These are phyloP conservation scores for Bombylius major DNA, from an alignment of 2,888 invertebrate genomes.

Conservation along the genomic window DNA sequence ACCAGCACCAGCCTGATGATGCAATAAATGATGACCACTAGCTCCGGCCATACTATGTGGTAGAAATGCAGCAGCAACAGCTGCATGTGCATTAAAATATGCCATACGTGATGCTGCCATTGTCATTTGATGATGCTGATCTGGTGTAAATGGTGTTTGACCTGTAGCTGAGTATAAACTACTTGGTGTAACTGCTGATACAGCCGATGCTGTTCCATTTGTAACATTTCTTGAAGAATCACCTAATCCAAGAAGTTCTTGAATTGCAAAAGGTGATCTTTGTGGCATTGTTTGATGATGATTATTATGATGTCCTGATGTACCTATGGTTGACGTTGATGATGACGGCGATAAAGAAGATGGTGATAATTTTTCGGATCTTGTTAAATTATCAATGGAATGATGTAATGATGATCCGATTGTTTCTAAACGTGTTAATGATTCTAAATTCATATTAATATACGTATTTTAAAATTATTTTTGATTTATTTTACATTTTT, in stretches of 20 bases:
- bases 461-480: neutral
- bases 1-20: constrained; percentile 33
- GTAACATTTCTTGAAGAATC: constrained; percentile 3
- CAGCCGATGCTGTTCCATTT: constrained; percentile 17
- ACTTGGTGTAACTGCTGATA: constrained; percentile 13
- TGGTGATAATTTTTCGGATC: constrained; percentile 3
- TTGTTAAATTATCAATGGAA: neutral
- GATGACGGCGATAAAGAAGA: constrained; percentile 9
- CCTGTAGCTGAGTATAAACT: constrained; percentile 13
- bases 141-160: constrained; percentile 19
- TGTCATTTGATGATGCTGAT: constrained; percentile 34
- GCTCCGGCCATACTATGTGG: constrained; percentile 55
- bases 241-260: constrained; percentile 34
- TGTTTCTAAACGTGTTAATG: constrained; percentile 13
- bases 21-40: constrained; percentile 32
- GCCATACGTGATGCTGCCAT: constrained; percentile 63
- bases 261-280: constrained; percentile 37
- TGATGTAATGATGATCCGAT: constrained; percentile 3
- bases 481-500: neutral
- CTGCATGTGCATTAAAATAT: constrained; percentile 83
- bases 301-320: neutral
- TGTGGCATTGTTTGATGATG: constrained; percentile 29
- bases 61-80: constrained; percentile 79
- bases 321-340: neutral
- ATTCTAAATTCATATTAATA: constrained; percentile 15